Evolutionary conservation across 2,888 invertebrate genomes (phyloP).

Genomic region (Polia nebulosa): DNA sequence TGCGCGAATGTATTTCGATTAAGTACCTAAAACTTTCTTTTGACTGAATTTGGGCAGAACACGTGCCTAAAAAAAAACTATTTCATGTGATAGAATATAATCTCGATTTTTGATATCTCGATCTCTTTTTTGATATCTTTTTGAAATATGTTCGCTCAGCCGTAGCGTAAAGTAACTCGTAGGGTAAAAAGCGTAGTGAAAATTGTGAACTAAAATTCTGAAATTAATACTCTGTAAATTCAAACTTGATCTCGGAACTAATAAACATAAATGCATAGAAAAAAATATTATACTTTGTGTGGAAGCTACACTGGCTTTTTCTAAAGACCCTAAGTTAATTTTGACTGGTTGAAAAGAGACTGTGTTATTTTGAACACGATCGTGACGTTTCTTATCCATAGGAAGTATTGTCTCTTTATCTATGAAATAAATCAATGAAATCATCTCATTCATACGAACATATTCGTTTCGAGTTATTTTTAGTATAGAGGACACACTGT

Average conservation of each 20-base stretch:
- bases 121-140: conserved; percentile 34
- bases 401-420: neutral
- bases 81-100: conserved; percentile 38
- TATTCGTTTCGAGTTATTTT: neutral
- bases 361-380: neutral
- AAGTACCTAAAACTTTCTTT: neutral
- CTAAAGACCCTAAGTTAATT: too few relatives aligned
- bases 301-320: neutral
- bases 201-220: conserved; percentile 31
- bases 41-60: conserved; percentile 14
- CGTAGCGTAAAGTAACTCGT: conserved; percentile 49
- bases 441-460: conserved; percentile 17
- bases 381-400: neutral
- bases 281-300: neutral
- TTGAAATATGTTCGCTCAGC: conserved; percentile 56
- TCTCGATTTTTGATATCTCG: conserved; percentile 31
- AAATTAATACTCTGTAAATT: conserved; percentile 48
- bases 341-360: too few relatives aligned
- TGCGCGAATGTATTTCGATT: conserved; percentile 50
- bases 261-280: neutral
- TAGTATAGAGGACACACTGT: neutral
- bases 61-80: conserved; percentile 4
- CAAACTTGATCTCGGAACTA: conserved; percentile 44
- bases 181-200: conserved; percentile 31
- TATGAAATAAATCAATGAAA: neutral